Evolutionary conservation across 2,888 invertebrate species (phyloP), one percentile per base, ranked within the genome.

Genomic region (Halictus ligatus): DNA sequence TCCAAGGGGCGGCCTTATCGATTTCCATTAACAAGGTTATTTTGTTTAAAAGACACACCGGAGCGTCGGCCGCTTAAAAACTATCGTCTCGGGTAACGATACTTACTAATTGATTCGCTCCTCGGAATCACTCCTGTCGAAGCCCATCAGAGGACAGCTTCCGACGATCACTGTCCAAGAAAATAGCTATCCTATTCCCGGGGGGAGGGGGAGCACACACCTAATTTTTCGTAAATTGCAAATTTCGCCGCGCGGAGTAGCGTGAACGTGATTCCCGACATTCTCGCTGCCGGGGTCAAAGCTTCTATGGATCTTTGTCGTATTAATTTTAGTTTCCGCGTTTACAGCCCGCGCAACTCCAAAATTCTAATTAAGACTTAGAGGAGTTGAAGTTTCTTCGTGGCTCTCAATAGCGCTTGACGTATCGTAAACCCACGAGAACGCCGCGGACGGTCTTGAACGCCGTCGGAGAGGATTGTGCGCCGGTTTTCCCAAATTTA

Each of bases 371-470:
- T 72, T 72, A 72, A 72, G 71, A 72, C 71, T 72, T 72, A 46
- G 71, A 72, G 71, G 46, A 72, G 43, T 72, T 72, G 46, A 46
- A 72, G 71, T 72, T 72, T 72, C 71, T 72, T 72, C 71, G 43
- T 46, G 46, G 43, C 71, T 46, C 71, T 46, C 71, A 72, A 72
- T 72, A 43, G 71, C 46, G 71, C 71, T 72, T 46, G 71, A 72
- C 71, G 71, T 72, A 72, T 72, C 71, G 71, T 72, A 72, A 72
- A 72, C 71, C 71, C 25, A n/a, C 71, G 71, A 43, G 71, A 72
- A 72, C 46, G 71, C 71, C 46, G 5, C 71, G 71, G 46, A 46
- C 71, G 71, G 71, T 46, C 43, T 72, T 29, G 48, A 43, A 48
- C 72, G 21, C 15, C 60, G 12, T 25, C 6, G 60, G 15, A 29